Conservation (phyloP, 2,888 invertebrate species). For the Pediacus dermestoides region DNA sequence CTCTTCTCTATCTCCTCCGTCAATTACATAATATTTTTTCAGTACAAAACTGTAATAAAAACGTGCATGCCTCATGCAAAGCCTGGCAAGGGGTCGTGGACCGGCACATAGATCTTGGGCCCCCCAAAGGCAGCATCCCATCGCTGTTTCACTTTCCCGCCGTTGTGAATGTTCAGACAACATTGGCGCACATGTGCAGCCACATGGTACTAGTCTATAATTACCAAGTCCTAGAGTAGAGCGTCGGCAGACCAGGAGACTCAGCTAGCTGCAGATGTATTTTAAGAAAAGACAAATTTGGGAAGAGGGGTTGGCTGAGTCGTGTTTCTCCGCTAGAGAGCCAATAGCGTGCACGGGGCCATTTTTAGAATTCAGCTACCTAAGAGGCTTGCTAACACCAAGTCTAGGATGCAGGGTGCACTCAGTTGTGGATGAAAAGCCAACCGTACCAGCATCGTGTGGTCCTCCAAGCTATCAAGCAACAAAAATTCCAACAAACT, state of each 20-base stretch:
- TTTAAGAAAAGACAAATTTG: conserved; percentile 83
- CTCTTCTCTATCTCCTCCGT: no score
- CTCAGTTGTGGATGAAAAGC: conserved; percentile 32
- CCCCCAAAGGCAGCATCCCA: no score
- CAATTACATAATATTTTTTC: no score
- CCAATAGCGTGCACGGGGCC: conserved; percentile 50
- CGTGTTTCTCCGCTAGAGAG: conserved; percentile 34
- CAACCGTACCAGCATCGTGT: conserved; percentile 14
- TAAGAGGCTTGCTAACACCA: conserved; percentile 41
- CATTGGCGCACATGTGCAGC: conserved; percentile 35
- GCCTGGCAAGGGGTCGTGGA: no score
- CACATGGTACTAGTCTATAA: conserved; percentile 38
- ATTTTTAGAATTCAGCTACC: conserved; percentile 49
- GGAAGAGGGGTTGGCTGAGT: conserved; percentile 51
- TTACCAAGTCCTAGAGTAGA: conserved; percentile 26
- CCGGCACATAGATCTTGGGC: no score
- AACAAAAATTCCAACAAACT: no score
- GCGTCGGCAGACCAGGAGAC: conserved; percentile 19
- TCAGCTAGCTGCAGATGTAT: conserved; percentile 51
- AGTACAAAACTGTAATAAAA: no score
- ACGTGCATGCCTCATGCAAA: no score
- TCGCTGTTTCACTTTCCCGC: no score
- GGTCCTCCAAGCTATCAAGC: no score
- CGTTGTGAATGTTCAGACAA: background rate
- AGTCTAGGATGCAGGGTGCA: conserved; percentile 39